These are phyloP conservation scores for Chironomus tentans DNA, from an alignment of 2,888 invertebrate species.

Conservation along the genomic window DNA sequence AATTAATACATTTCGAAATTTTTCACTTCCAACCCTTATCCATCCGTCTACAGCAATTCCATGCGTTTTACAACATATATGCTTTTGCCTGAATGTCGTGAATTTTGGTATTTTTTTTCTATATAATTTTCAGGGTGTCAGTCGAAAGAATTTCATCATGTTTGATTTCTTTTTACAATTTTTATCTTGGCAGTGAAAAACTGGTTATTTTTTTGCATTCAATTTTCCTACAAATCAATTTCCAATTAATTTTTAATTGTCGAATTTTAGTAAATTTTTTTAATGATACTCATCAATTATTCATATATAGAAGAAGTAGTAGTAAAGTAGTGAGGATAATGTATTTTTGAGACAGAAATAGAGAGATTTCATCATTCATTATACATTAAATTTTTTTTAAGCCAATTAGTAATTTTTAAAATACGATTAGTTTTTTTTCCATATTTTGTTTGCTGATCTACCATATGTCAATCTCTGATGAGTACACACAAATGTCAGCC, in stretches of 20 bases:
- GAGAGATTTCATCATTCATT: no score
- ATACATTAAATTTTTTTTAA: not conserved
- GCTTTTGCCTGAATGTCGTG: not conserved
- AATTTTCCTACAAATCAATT: conserved; percentile 18
- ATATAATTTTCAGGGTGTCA: not conserved
- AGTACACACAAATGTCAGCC: not conserved
- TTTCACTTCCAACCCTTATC: not conserved
- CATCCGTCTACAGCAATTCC: not conserved
- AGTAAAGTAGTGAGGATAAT: no score
- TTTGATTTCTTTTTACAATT: not conserved
- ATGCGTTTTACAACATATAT: not conserved
- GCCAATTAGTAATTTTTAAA: not conserved
- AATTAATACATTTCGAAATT: not conserved
- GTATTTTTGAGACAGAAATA: no score
- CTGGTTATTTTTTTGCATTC: conserved; percentile 16
- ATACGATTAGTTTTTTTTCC: not conserved
- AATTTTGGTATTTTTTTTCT: not conserved
- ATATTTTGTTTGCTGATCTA: no score
- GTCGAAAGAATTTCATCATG: conserved; percentile 1
- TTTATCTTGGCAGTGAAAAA: conserved; percentile 25
- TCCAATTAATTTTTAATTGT: no score
- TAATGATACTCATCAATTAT: no score
- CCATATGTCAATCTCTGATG: not conserved
- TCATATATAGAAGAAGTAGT: no score
- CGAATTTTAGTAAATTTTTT: no score